Evolutionary conservation across 2,797 vertebrate species (phyloP).

Genomic region (Ambastaia sidthimunki): DNA sequence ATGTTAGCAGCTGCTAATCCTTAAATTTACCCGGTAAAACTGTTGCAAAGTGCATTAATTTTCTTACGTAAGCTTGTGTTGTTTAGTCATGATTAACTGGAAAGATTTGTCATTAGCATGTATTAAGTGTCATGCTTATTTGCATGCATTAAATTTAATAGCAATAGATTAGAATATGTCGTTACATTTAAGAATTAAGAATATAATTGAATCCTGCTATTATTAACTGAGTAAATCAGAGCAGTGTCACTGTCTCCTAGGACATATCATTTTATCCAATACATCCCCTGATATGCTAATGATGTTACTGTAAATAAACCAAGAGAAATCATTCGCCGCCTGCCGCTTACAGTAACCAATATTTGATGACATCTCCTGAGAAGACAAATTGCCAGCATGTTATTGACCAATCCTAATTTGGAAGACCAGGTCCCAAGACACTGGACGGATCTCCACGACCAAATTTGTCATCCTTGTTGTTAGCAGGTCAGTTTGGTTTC

Average conservation of each 20-base stretch:
- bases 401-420: constrained; percentile 86
- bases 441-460: constrained; percentile 69
- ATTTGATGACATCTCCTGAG: constrained; percentile 78
- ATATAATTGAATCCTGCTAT: constrained; percentile 29
- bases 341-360: constrained; percentile 82
- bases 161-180: background rate
- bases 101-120: background rate
- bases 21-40: background rate
- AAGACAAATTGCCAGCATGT: constrained; percentile 77
- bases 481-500: constrained; percentile 61
- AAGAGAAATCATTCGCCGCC: constrained; percentile 74
- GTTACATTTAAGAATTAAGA: constrained; percentile 7
- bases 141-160: constrained; percentile 15
- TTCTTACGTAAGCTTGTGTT: background rate
- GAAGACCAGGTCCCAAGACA: constrained; percentile 69
- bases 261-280: constrained; percentile 63
- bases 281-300: constrained; percentile 72
- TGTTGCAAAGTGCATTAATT: background rate
- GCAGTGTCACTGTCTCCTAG: constrained; percentile 35
- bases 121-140: background rate
- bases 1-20: background rate
- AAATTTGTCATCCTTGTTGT: constrained; percentile 75
- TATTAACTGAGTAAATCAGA: constrained; percentile 40
- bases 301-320: constrained; percentile 67
- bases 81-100: constrained; percentile 11